Evolutionary conservation across 2,888 invertebrate genomes (phyloP), one percentile per base, ranked within the genome.

Genomic region (Phrixothrix hirtus): DNA sequence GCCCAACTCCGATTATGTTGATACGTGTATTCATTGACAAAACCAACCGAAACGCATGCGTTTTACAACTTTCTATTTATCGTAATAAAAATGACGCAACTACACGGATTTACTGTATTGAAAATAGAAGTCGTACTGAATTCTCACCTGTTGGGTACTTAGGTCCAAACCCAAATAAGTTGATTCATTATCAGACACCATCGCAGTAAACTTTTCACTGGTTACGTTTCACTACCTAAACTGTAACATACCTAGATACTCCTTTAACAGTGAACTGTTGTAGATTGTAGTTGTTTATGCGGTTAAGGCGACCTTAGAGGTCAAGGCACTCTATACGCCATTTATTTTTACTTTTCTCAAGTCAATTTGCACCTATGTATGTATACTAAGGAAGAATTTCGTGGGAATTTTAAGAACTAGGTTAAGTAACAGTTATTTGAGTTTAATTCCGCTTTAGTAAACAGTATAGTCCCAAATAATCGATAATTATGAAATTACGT

Each of bases 141-240:
- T 21, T 21, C 78, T 75, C 78, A 89, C 92, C 85, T 89, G 88
- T 78, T 92, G 92, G 12, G 92, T 92, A 74, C 92, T 92, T 71
- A 92, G 83, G 81, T 92, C 92, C 66, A 92, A 82, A 50, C 92
- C 92, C 67, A 92, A 80, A 79, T 86, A 92, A 63, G 85, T 84
- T 43, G 67, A 64, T 35, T 62, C 63, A 27, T 45, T 30, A 15
- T 32, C 45, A 9, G 52, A 48, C 16, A 29, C 43, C 52, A 52
- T 56, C 36, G 15, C 34, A 9, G 31, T 14, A 16, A 41, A 30
- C 15, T 50, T 50, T 26, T 21, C 21, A 21, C 4, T 5, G 7
- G 3, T 21, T 21, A 37, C 37, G 13, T n/a, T 12, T 25, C 25
- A 13, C 25, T n/a, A n/a, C n/a, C 13, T n/a, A 21, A 37, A 37